Evolutionary conservation across 2,113 vertebrate genomes (phyloP).

Genomic region (Cervus canadensis): DNA sequence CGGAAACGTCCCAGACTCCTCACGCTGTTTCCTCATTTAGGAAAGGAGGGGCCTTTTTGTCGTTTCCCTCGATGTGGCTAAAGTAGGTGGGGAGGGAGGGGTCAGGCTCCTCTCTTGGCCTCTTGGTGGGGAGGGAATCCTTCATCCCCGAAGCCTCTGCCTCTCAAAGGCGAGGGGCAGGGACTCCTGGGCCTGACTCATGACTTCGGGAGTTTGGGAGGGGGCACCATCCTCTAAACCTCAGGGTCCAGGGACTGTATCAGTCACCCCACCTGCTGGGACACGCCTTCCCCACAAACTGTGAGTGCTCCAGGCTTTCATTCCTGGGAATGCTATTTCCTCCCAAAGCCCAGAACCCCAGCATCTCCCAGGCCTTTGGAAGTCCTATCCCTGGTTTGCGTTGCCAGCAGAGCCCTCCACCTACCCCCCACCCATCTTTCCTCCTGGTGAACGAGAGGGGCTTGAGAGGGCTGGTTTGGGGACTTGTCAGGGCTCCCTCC

Average conservation of each 20-base stretch:
- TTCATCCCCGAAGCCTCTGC: not conserved
- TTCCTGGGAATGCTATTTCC: not conserved
- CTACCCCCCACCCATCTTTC: not conserved
- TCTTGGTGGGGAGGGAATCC: not conserved
- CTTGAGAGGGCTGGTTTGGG: not conserved
- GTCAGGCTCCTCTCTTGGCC: not conserved
- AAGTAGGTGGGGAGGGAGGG: not conserved
- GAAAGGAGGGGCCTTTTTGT: constrained; percentile 34
- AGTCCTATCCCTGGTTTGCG: not conserved
- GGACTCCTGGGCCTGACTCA: not conserved
- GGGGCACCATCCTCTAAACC: not conserved
- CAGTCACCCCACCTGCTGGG: not conserved
- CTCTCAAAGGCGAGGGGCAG: not conserved
- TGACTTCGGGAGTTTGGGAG: not conserved
- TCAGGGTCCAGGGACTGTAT: not conserved
- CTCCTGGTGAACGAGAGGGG: not conserved
- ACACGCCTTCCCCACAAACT: not conserved
- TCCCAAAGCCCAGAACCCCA: not conserved
- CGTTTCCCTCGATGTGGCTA: constrained; percentile 36
- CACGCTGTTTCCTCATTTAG: constrained; percentile 27
- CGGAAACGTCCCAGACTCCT: constrained; percentile 40
- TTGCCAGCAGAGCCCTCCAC: not conserved
- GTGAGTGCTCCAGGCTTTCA: not conserved
- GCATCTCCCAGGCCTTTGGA: not conserved
- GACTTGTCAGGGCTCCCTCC: not conserved